Conservation (phyloP, 2,888 invertebrate genomes). For the Eilema griseolum region DNA sequence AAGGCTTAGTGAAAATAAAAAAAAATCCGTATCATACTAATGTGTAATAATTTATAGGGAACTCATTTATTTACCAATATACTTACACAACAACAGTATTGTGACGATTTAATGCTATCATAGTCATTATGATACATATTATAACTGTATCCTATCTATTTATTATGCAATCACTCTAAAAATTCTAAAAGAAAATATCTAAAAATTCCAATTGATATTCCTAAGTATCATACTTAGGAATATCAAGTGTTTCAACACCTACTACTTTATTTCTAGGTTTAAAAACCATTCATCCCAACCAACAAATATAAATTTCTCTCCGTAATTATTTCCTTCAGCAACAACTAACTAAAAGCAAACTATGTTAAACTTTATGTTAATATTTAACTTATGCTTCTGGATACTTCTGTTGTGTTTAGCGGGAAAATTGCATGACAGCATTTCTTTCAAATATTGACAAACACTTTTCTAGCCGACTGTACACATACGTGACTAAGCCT, state of each 20-base stretch:
- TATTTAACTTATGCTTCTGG: neutral
- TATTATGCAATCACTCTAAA: no score
- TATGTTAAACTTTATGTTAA: neutral
- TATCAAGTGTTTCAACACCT: neutral
- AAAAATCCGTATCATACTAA: neutral
- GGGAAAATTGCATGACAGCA: neutral
- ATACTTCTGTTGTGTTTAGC: neutral
- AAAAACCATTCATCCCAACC: neutral
- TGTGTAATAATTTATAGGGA: neutral
- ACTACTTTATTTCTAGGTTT: neutral
- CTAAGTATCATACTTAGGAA: neutral
- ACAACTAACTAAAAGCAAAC: neutral
- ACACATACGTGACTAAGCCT: constrained; percentile 78
- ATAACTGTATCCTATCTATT: no score
- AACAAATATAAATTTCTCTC: neutral
- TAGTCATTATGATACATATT: no score
- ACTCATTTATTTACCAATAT: neutral
- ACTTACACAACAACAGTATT: neutral
- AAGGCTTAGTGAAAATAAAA: neutral
- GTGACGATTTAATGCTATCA: neutral
- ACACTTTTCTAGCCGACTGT: constrained; percentile 62
- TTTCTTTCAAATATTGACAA: constrained; percentile 3
- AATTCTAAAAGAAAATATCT: neutral
- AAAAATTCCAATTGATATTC: no score
- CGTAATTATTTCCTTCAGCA: neutral